A percentile compares a stretch with the other conserved stretches of the same genome.
phyloP scores from a whole-genome alignment of 2,888 invertebrate species.

The Cheilosia pagana region DNA sequence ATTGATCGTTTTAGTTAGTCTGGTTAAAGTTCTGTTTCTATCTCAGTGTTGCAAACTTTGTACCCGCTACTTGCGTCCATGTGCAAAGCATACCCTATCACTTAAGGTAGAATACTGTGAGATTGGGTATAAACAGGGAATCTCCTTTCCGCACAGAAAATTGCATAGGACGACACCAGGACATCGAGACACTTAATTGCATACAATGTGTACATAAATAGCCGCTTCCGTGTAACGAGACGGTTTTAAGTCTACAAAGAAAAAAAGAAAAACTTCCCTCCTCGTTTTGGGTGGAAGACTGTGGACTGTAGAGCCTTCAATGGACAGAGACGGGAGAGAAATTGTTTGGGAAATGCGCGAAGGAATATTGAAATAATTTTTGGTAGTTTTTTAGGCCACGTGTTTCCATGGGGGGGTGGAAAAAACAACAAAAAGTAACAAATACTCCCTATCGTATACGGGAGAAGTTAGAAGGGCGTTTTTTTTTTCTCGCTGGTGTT shows the following conservation, averaged over 20 bases:
- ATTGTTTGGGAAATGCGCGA: conserved; percentile 50
- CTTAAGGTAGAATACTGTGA: neutral
- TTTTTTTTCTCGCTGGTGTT: conserved; percentile 28
- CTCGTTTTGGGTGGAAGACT: conserved; percentile 11
- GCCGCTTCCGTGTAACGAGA: conserved; percentile 70
- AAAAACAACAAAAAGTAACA: neutral
- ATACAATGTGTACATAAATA: conserved; percentile 73
- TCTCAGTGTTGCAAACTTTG: too few relatives aligned
- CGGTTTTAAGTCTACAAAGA: conserved; percentile 44
- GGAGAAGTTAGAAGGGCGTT: neutral
- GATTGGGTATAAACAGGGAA: neutral
- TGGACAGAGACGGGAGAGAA: conserved; percentile 16
- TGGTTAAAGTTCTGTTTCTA: too few relatives aligned
- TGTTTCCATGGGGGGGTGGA: neutral
- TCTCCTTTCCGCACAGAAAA: conserved; percentile 30
- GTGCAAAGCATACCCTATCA: neutral
- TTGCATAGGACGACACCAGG: conserved; percentile 61
- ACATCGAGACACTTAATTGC: conserved; percentile 73
- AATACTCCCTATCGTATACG: neutral
- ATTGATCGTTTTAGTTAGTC: too few relatives aligned
- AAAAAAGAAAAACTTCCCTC: neutral
- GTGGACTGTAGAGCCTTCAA: neutral
- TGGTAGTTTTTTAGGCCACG: conserved; percentile 39
- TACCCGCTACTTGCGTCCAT: too few relatives aligned
- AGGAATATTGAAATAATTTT: conserved; percentile 70